These are phyloP conservation scores for Oncorhynchus nerka DNA, from an alignment of 2,113 vertebrate genomes.

Conservation along the genomic window DNA sequence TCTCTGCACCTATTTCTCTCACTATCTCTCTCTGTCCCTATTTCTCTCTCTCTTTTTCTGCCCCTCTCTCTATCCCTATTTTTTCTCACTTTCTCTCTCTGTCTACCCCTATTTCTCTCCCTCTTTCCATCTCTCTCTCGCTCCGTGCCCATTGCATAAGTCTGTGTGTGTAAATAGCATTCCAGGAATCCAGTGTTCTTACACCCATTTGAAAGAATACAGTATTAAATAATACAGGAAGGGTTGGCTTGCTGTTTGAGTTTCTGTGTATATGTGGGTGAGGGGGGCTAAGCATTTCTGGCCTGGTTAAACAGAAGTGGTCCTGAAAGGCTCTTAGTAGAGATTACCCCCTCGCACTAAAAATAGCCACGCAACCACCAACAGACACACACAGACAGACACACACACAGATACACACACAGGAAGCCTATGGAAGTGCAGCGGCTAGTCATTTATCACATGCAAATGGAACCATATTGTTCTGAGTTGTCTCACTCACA, in stretches of 20 bases:
- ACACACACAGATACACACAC: conserved; percentile 6
- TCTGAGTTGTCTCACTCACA: conserved; percentile 33
- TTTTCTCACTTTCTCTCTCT: neutral
- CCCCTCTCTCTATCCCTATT: neutral
- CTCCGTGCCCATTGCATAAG: conserved; percentile 37
- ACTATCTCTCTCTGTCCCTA: too few species aligned
- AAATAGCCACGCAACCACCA: conserved; percentile 77
- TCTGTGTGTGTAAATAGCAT: too few species aligned
- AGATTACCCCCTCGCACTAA: conserved; percentile 90
- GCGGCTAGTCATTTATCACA: conserved; percentile 77
- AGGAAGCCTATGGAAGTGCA: conserved; percentile 78
- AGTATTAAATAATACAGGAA: conserved; percentile 65
- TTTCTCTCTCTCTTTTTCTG: too few species aligned
- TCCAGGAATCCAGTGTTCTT: too few species aligned
- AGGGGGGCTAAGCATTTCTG: conserved; percentile 85
- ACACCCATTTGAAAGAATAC: neutral
- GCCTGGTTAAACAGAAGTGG: conserved; percentile 89
- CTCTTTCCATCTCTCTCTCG: neutral
- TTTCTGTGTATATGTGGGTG: conserved; percentile 14
- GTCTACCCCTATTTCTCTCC: neutral
- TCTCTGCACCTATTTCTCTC: neutral
- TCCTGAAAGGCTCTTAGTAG: conserved; percentile 86
- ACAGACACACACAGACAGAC: neutral
- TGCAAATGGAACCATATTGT: conserved; percentile 47
- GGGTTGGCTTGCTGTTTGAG: conserved; percentile 38